These are phyloP conservation scores for Acipenser transmontanus DNA, from an alignment of 2,797 vertebrate genomes.

Conservation along the genomic window DNA sequence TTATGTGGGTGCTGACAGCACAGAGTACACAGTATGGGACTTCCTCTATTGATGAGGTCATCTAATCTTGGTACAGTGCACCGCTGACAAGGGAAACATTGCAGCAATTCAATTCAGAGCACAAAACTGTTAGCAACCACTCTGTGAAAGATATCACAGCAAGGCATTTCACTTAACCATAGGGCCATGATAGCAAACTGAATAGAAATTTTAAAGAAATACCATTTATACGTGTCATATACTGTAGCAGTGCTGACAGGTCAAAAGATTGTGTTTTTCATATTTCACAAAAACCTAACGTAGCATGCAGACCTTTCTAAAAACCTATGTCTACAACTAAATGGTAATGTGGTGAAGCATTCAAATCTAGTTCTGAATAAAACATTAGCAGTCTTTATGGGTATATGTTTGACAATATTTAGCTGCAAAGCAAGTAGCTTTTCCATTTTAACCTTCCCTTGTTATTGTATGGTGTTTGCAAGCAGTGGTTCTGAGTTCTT, in stretches of 20 bases:
- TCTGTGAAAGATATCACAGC: not conserved
- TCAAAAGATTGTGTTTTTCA: not conserved
- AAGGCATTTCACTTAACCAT: not conserved
- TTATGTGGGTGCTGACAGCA: not conserved
- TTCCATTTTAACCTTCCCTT: no score
- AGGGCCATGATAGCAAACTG: not conserved
- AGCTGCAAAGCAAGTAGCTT: no score
- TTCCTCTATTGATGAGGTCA: not conserved
- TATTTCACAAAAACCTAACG: not conserved
- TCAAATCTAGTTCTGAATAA: no score
- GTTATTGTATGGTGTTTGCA: no score
- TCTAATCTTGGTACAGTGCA: constrained; percentile 1
- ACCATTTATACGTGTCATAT: constrained; percentile 3
- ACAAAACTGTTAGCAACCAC: not conserved
- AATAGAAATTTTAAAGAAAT: not conserved
- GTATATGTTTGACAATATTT: no score
- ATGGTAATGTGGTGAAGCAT: no score
- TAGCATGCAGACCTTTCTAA: not conserved
- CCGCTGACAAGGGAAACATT: not conserved
- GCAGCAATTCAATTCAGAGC: not conserved
- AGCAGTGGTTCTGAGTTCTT: no score
- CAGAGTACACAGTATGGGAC: not conserved
- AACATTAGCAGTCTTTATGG: no score
- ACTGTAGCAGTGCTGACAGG: not conserved
- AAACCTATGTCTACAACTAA: no score